phyloP scores from a whole-genome alignment of 2,797 vertebrate species.

The Acanthopagrus latus region DNA sequence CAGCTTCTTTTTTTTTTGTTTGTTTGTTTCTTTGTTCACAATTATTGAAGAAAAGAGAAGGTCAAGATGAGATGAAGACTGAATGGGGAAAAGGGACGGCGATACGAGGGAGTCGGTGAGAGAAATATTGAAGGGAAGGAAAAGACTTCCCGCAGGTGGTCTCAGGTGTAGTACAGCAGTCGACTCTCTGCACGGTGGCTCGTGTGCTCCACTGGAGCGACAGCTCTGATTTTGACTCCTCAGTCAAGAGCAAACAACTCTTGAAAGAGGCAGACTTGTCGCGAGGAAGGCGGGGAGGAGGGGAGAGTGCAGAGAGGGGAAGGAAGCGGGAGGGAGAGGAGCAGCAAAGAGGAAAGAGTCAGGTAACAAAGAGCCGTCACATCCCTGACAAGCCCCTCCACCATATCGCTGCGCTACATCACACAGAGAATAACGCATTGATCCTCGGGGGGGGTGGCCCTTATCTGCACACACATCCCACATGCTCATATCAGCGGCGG shows the following conservation, averaged over 20 bases:
- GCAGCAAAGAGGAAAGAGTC: conserved; percentile 48
- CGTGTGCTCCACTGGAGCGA: conserved; percentile 49
- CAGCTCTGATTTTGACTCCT: conserved; percentile 58
- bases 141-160: conserved; percentile 34
- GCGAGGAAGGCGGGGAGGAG: conserved; percentile 34
- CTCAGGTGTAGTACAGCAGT: conserved; percentile 20
- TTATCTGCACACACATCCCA: conserved; percentile 66
- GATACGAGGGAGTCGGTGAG: neutral
- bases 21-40: too few species aligned
- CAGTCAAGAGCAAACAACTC: conserved; percentile 62
- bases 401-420: conserved; percentile 57
- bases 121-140: neutral
- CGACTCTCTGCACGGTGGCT: conserved; percentile 36
- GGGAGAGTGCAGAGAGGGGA: conserved; percentile 13
- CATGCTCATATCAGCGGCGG: conserved; percentile 52
- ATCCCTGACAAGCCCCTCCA: conserved; percentile 64
- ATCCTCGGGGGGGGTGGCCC: conserved; percentile 51
- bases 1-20: neutral
- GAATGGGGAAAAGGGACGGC: neutral
- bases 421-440: conserved; percentile 77
- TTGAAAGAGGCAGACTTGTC: conserved; percentile 62
- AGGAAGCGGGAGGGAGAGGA: conserved; percentile 30
- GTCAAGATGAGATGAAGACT: neutral
- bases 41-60: conserved; percentile 2
- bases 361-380: conserved; percentile 79